Base-by-base conservation (phyloP, 2,797 vertebrate species). In the Neostethus bicornis region DNA sequence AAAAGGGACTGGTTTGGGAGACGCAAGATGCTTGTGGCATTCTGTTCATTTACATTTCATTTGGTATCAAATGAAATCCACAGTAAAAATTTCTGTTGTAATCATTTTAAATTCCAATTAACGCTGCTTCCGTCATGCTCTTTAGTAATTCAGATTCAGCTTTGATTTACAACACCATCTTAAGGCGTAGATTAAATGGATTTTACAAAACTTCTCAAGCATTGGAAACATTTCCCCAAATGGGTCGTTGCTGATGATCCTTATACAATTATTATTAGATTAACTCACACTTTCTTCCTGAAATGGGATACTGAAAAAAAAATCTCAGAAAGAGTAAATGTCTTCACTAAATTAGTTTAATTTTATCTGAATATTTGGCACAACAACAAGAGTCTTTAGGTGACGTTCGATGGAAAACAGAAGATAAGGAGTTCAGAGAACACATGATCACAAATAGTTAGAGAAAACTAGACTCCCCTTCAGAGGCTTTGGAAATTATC, bases 31-130 rank as follows among this genome's bases (percentile, higher is more conserved):
- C 10, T 11, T n/a, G 1, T 51, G 17, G 39, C 8, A 51, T 50
- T 17, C 13, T 44, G 21, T 39, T 61, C 8, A 75, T 68, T 60
- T 50, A 39, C 14, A 10, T 56, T 47, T 66, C 2, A 41, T 39
- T 46, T 17, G 17, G 9, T n/a, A 26, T 45, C 23, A 32, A 48
- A 55, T 61, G 19, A 5, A 54, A 63, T 77, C 55, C 17, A 44
- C 19, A 7, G 4, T 13, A 7, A 26, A 58, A 48, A n/a, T 39
- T 21, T 28, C 7, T 51, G 46, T 34, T 58, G 16, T 25, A 35
- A 42, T 51, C 16, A 41, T 28, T 55, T 8, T 52, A 46, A 16
- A 39, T 42, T 45, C 13, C 12, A 53, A 26, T 61, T 24, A 51
- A 43, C 2, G 25, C 13, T 10, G 24, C 8, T 26, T 26, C 17